Evolutionary conservation across 2,888 invertebrate genomes (phyloP).

Genomic region (Emmelina monodactyla): DNA sequence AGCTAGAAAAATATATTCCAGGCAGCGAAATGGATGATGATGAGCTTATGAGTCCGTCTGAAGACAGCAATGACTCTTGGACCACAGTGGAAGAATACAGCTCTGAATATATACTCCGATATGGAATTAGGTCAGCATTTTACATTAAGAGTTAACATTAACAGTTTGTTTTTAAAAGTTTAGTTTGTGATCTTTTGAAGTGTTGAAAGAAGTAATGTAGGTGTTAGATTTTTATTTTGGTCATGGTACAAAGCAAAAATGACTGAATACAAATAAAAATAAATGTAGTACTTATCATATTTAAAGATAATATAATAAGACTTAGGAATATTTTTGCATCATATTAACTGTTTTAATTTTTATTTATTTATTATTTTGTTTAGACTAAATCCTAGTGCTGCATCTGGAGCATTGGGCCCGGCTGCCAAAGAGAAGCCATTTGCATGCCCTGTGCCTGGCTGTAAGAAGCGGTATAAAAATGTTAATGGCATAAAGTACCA

Average conservation of each 20-base stretch:
- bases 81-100: conserved; percentile 81
- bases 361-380: conserved; percentile 1
- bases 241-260: too few species aligned
- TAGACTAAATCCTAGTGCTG: conserved; percentile 43
- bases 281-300: too few species aligned
- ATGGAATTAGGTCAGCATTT: conserved; percentile 68
- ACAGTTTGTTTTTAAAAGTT: too few species aligned
- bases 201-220: too few species aligned
- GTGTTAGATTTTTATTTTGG: too few species aligned
- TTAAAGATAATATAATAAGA: too few species aligned
- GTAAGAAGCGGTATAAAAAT: conserved; percentile 88
- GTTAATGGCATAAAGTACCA: conserved; percentile 90
- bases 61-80: conserved; percentile 85
- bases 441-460: conserved; percentile 85
- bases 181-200: too few species aligned
- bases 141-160: too few species aligned
- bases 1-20: too few species aligned
- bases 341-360: not conserved
- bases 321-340: too few species aligned
- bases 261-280: too few species aligned
- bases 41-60: conserved; percentile 74
- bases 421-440: conserved; percentile 78
- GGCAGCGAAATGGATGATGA: conserved; percentile 78
- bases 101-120: conserved; percentile 79
- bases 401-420: conserved; percentile 36